A percentile compares a stretch with the other conserved stretches of the same genome.
phyloP scores from a whole-genome alignment of 2,888 invertebrate species.

The Caenorhabditis auriculariae region DNA sequence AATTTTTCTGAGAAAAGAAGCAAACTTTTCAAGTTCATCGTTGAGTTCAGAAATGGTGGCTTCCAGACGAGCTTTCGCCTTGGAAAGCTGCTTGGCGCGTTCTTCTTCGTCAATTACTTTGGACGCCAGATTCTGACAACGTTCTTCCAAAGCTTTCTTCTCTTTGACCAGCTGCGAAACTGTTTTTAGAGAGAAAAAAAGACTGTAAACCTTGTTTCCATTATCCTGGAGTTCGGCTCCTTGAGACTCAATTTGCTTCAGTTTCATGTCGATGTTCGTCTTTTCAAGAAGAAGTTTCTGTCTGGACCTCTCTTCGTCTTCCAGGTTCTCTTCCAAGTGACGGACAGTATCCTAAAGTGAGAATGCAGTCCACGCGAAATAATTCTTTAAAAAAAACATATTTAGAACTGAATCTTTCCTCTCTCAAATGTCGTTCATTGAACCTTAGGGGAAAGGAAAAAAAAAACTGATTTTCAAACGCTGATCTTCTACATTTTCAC shows the following conservation, averaged over 20 bases:
- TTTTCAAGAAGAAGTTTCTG: constrained; percentile 96
- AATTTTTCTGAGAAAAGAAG: background rate
- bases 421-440: too few relatives aligned
- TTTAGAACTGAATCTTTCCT: background rate
- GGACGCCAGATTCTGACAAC: constrained; percentile 85
- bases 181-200: background rate
- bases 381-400: too few relatives aligned
- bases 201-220: constrained; percentile 21
- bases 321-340: constrained; percentile 70
- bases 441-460: background rate
- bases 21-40: constrained; percentile 27
- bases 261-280: constrained; percentile 90
- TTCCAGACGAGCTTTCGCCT: constrained; percentile 87
- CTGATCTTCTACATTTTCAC: too few relatives aligned
- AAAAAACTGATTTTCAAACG: constrained; percentile 69
- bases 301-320: constrained; percentile 91
- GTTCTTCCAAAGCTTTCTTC: constrained; percentile 89
- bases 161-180: constrained; percentile 76
- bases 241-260: constrained; percentile 63
- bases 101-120: constrained; percentile 96
- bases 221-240: constrained; percentile 23
- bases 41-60: constrained; percentile 11
- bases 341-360: constrained; percentile 43
- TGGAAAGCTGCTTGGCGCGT: constrained; percentile 71
- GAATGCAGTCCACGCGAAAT: too few relatives aligned